Conservation (phyloP, 2,113 vertebrate genomes). For the Fregetta grallaria region DNA sequence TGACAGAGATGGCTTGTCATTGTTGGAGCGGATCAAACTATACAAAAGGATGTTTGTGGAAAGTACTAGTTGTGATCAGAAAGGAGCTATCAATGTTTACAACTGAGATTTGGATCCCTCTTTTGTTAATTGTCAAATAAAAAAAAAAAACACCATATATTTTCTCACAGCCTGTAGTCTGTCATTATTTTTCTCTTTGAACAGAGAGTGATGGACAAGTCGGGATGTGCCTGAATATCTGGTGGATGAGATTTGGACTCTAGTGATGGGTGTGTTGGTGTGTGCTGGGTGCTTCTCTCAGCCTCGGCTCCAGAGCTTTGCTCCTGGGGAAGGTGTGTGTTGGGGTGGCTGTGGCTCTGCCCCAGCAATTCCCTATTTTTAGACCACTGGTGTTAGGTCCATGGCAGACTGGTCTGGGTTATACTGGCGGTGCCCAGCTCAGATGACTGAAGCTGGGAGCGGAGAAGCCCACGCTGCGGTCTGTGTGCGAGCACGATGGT, state of each 20-base stretch:
- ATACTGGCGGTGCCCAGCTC: neutral
- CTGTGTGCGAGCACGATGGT: accelerated
- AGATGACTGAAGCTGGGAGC: accelerated
- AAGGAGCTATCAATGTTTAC: constrained; percentile 54
- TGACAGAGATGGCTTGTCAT: constrained; percentile 46
- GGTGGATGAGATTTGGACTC: neutral
- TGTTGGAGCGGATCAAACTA: constrained; percentile 50
- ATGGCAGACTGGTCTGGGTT: neutral
- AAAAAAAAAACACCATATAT: neutral
- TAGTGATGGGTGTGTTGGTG: neutral
- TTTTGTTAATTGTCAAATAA: constrained; percentile 54
- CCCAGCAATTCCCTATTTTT: neutral
- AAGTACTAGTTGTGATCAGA: constrained; percentile 60
- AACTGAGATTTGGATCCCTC: neutral
- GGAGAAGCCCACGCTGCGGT: neutral
- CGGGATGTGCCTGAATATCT: neutral
- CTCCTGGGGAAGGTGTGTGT: accelerated
- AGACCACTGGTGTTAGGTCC: accelerated
- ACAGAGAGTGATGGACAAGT: neutral
- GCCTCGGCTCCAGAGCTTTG: neutral
- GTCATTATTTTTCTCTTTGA: neutral
- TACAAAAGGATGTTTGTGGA: constrained; percentile 67
- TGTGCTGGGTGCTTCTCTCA: neutral
- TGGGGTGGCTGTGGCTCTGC: neutral
- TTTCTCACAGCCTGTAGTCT: constrained; percentile 13